Evolutionary conservation across 2,797 vertebrate species (phyloP), one percentile per base, ranked within the genome.

Genomic region (Megaceryle alcyon): DNA sequence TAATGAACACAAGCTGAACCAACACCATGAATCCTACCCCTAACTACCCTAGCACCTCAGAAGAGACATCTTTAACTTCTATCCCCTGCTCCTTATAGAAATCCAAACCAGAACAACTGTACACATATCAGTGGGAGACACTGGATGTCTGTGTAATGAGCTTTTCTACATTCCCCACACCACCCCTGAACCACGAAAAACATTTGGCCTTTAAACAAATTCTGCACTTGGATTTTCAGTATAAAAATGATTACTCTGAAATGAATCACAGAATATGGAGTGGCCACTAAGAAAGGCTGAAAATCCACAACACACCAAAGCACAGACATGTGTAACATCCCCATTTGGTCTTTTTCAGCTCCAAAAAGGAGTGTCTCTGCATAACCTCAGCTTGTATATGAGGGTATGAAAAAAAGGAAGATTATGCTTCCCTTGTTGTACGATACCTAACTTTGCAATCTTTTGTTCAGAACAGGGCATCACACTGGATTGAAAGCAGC

Each of bases 11-110:
- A 82, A 44, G 64, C 19, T 57, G 48, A 92, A 81, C 29, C 33
- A 64, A 44, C 0, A 2, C 17, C 54, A 71, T 1, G 0, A 81
- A 71, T 29, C 49, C 37, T 12, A 68, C 25, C 33, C 84, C 14
- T 17, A 51, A 41, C 19, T 23, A 56, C 26, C 26, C 6, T 49
- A 86, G 11, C 35, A 39, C 7, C 28, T 79, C 75, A 73, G 25
- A 78, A 60, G 26, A 49, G 70, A 75, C 12, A 75, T 29, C 37
- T 68, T 53, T 48, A 66, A 72, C 51, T 63, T 83, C 59, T 29
- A 46, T 6, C 1, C 13, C 13, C 28, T 0, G 0, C 16, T 70
- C 43, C 48, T 82, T 43, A 77, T 0, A 66, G 16, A 86, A 76
- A 79, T 26, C 23, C 31, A 90, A 84, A 60, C 19, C 28, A 83